Conservation (phyloP, 2,888 invertebrate species). For the Teleogryllus oceanicus region DNA sequence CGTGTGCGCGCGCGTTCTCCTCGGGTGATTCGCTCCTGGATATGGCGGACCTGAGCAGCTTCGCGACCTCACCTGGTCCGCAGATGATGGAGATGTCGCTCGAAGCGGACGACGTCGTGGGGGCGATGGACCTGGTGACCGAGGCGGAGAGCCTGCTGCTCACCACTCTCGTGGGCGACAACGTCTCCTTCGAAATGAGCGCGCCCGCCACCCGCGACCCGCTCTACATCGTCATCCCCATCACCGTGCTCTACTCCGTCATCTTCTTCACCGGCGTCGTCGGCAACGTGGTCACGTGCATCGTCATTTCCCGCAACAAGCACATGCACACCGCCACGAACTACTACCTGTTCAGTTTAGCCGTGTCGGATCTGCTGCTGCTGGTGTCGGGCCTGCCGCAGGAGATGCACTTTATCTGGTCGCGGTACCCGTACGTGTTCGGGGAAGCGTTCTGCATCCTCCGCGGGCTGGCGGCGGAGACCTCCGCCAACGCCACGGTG, state of each 20-base stretch:
- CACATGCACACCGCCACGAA: conserved; percentile 84
- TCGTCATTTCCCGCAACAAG: conserved; percentile 70
- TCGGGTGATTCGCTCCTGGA: too few relatives aligned
- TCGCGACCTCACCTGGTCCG: background rate
- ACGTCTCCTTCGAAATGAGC: background rate
- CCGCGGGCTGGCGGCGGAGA: conserved; percentile 63
- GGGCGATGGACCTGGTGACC: background rate
- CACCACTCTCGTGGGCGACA: background rate
- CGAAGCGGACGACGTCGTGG: background rate
- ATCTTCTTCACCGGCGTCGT: conserved; percentile 71
- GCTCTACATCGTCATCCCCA: conserved; percentile 60
- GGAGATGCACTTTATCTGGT: conserved; percentile 74
- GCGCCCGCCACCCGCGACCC: conserved; percentile 49
- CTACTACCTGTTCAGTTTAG: conserved; percentile 75
- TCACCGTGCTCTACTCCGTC: conserved; percentile 63
- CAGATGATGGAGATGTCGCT: background rate
- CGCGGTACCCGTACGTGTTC: conserved; percentile 70
- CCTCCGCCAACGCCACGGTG: conserved; percentile 52
- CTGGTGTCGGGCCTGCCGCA: conserved; percentile 74
- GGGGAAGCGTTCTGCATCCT: conserved; percentile 76
- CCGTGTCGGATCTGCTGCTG: conserved; percentile 71
- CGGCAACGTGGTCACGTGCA: conserved; percentile 76
- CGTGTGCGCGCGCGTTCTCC: too few relatives aligned
- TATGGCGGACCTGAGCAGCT: background rate
- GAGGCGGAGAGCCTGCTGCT: conserved; percentile 4